These are phyloP conservation scores for Nasua narica DNA, from an alignment of 2,797 vertebrate species.

Conservation along the genomic window DNA sequence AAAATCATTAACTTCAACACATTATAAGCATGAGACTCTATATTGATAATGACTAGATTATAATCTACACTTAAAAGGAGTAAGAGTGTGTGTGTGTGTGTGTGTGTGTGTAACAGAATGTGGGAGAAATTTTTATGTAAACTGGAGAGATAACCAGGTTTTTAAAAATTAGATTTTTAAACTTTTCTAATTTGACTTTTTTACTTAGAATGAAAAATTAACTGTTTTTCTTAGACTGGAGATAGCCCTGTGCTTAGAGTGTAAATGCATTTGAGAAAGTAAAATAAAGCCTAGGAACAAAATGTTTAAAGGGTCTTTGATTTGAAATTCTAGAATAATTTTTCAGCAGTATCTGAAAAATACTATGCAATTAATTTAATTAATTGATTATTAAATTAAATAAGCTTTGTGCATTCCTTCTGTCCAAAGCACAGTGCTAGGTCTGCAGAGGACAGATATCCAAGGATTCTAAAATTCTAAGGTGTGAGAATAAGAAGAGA, in stretches of 20 bases:
- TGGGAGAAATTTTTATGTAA: neutral
- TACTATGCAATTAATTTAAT: neutral
- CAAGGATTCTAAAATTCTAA: neutral
- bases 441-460: neutral
- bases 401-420: neutral
- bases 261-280: neutral
- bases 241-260: neutral
- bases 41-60: neutral
- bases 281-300: conserved; percentile 27
- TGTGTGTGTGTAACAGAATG: neutral
- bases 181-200: neutral
- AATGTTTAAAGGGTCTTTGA: neutral
- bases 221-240: neutral
- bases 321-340: neutral
- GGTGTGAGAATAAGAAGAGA: neutral
- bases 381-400: neutral
- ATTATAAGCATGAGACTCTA: neutral
- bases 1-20: neutral
- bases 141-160: neutral
- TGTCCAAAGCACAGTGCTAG: neutral
- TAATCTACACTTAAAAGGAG: neutral
- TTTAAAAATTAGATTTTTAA: neutral
- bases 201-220: neutral
- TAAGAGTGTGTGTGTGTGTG: neutral
- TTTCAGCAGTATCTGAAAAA: neutral